These are phyloP conservation scores for Epinephelus awoara DNA, from an alignment of 2,797 vertebrate species.

Conservation along the genomic window DNA sequence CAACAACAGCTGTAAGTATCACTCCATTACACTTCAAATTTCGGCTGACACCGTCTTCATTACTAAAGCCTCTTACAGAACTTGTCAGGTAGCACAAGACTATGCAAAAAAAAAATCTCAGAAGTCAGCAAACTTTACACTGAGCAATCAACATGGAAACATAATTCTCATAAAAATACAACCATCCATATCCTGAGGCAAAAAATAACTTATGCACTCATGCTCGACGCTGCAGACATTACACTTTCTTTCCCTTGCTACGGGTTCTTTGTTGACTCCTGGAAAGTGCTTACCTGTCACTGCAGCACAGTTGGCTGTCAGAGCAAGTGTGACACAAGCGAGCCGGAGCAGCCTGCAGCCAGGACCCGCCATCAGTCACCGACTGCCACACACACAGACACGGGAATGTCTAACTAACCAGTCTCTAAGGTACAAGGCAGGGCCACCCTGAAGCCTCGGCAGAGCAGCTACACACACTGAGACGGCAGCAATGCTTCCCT, in stretches of 20 bases:
- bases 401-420: slow-evolving; percentile 80
- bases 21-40: slow-evolving; percentile 36
- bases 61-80: slow-evolving; percentile 43
- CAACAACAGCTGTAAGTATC: slow-evolving; percentile 64
- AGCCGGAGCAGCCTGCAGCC: slow-evolving; percentile 77
- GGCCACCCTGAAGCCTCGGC: slow-evolving; percentile 77
- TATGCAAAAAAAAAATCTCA: slow-evolving; percentile 52
- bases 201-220: slow-evolving; percentile 69
- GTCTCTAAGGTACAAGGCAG: slow-evolving; percentile 77
- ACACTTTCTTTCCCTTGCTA: slow-evolving; percentile 57
- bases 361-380: slow-evolving; percentile 80
- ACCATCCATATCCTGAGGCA: slow-evolving; percentile 71
- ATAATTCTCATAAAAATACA: slow-evolving; percentile 76
- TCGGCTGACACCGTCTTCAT: slow-evolving; percentile 54
- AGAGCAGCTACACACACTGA: slow-evolving; percentile 48
- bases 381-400: slow-evolving; percentile 72
- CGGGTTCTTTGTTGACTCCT: slow-evolving; percentile 80
- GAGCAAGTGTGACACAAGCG: slow-evolving; percentile 73
- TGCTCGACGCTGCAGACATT: slow-evolving; percentile 60
- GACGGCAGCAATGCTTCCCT: slow-evolving; percentile 71
- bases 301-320: slow-evolving; percentile 77
- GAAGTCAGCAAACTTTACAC: slow-evolving; percentile 77
- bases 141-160: slow-evolving; percentile 74
- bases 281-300: slow-evolving; percentile 85
- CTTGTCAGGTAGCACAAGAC: slow-evolving; percentile 61